Percentiles rank a stretch among this genome's conserved stretches.
Evolutionary conservation across 2,113 vertebrate species (phyloP).

Genomic region (Diadophis punctatus): DNA sequence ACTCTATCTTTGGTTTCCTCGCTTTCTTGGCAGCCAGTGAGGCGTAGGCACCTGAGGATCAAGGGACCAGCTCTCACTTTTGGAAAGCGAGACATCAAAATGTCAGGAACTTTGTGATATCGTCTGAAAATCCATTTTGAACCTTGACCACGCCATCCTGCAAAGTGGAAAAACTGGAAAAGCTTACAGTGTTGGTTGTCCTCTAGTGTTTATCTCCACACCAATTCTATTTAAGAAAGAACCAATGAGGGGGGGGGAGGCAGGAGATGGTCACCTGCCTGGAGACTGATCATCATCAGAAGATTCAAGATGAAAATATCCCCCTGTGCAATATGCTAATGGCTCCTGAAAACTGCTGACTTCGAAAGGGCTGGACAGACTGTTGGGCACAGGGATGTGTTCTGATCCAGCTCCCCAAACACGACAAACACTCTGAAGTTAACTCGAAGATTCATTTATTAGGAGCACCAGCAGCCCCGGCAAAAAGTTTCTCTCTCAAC

Average conservation of each 20-base stretch:
- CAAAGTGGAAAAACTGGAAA: background rate
- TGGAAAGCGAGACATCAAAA: background rate
- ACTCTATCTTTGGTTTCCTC: background rate
- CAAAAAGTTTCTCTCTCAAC: too few species aligned
- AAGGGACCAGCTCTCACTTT: background rate
- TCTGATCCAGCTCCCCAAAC: too few species aligned
- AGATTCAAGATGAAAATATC: background rate
- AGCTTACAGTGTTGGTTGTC: background rate
- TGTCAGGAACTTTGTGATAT: too few species aligned
- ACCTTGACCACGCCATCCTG: background rate
- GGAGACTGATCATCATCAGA: background rate
- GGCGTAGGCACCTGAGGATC: background rate
- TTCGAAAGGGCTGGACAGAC: background rate
- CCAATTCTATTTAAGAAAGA: background rate
- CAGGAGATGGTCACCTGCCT: background rate
- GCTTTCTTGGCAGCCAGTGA: conserved; percentile 7
- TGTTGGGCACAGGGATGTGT: background rate
- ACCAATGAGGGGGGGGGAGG: background rate
- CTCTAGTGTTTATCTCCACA: background rate
- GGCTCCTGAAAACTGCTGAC: background rate
- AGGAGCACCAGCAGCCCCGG: too few species aligned
- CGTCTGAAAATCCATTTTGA: background rate
- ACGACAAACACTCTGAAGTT: too few species aligned
- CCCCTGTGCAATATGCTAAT: too few species aligned
- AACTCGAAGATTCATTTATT: too few species aligned